Percentiles rank a stretch among this genome's conserved stretches.
Evolutionary conservation across 2,888 invertebrate genomes (phyloP).

Genomic region (Gymnosoma rotundatum): DNA sequence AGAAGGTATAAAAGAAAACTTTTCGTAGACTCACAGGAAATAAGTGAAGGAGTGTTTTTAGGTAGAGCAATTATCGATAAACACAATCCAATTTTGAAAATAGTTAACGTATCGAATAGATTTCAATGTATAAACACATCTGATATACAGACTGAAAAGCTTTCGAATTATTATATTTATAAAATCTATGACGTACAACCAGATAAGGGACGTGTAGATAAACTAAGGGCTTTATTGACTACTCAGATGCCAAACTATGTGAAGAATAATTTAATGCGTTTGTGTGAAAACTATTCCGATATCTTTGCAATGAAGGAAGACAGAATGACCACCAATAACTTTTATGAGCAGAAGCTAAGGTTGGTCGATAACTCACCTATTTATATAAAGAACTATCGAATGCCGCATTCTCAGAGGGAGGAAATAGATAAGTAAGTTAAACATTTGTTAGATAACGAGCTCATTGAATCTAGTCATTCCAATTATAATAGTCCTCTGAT

Average conservation of each 20-base stretch:
- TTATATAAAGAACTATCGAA: too few species aligned
- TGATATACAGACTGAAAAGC: background rate
- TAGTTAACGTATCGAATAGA: constrained; percentile 3
- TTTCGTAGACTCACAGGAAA: constrained; percentile 3
- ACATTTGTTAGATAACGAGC: constrained; percentile 1
- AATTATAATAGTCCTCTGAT: background rate
- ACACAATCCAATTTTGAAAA: constrained; percentile 1
- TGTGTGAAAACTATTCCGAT: constrained; percentile 12
- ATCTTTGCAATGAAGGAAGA: constrained; percentile 11
- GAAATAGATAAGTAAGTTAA: background rate
- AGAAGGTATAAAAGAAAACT: background rate
- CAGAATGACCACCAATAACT: constrained; percentile 15
- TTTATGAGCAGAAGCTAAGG: constrained; percentile 10
- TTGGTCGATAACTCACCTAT: background rate
- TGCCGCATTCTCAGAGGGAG: too few species aligned
- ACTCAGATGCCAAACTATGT: constrained; percentile 1
- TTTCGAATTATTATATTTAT: constrained; percentile 11
- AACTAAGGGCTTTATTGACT: background rate
- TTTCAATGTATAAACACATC: constrained; percentile 3
- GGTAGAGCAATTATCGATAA: background rate
- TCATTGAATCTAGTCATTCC: too few species aligned
- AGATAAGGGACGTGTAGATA: background rate
- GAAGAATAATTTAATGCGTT: background rate
- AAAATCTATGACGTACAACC: background rate
- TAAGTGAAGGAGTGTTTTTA: constrained; percentile 10